These are phyloP conservation scores for Leptinotarsa undecemlineata DNA, from an alignment of 1,140 invertebrate genomes.

Conservation along the genomic window DNA sequence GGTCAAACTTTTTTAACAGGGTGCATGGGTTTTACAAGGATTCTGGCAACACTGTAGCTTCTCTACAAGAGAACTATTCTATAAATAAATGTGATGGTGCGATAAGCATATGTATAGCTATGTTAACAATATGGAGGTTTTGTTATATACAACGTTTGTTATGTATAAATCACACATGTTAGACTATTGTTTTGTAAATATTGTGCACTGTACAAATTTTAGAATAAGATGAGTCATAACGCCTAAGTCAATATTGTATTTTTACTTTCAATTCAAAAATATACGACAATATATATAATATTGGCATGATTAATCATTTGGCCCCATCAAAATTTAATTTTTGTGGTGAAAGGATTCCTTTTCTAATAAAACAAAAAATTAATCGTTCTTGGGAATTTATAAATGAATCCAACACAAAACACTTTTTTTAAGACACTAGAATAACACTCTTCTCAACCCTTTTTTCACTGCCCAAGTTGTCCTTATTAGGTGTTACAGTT, in stretches of 20 bases:
- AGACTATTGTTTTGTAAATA: conserved; percentile 47
- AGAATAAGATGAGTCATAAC: conserved; percentile 18
- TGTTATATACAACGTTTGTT: conserved; percentile 6
- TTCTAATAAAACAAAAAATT: too few relatives aligned
- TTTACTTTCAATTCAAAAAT: conserved; percentile 19
- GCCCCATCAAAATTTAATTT: too few relatives aligned
- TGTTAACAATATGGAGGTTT: conserved; percentile 40
- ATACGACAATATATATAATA: background rate
- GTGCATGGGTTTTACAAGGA: conserved; percentile 88
- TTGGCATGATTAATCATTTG: background rate
- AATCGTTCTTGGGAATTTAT: too few relatives aligned
- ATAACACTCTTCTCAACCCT: too few relatives aligned
- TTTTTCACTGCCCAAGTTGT: too few relatives aligned
- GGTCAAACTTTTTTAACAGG: conserved; percentile 88
- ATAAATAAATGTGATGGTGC: conserved; percentile 54
- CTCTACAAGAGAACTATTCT: conserved; percentile 23
- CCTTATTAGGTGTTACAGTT: too few relatives aligned
- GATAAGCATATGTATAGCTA: conserved; percentile 44
- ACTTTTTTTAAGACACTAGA: too few relatives aligned
- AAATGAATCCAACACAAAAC: too few relatives aligned
- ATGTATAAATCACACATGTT: conserved; percentile 28
- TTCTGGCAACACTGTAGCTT: conserved; percentile 83
- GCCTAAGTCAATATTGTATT: conserved; percentile 25
- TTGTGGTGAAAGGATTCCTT: too few relatives aligned
- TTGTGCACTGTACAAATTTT: conserved; percentile 43